Base-by-base conservation (phyloP, 1,140 invertebrate species). In the Whitmania pigra region DNA sequence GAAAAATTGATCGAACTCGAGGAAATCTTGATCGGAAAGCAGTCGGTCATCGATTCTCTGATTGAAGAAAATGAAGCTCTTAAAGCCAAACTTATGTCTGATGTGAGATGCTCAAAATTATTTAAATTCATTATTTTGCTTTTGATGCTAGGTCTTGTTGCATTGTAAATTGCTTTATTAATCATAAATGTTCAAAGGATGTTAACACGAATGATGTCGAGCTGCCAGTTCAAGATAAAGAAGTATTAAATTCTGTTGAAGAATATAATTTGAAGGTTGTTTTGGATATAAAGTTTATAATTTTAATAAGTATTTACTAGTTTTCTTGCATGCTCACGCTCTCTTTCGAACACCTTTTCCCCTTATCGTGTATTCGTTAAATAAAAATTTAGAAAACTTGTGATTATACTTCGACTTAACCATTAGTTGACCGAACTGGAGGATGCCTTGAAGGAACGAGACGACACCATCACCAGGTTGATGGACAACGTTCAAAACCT, bases 371-470 rank as follows among this genome's bases (percentile, higher is more conserved):
- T 36, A 36, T 36, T 36, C 6, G 31, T 36, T 36, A 36, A 36
- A 6, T 36, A 36, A 36, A 36, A 36, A 36, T 3, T 3, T 36
- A 36, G 31, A n/a, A n/a, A n/a, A n/a, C n/a, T 36, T 36, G 31
- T 3, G 31, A 36, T 36, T 6, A 2, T 36, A 36, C 31, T 36
- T 36, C 31, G 31, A 36, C 6, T 2, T 72, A 82, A 73, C 53
- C 25, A 7, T 54, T 53, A 75, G 74, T 18, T 75, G 25, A 53
- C 53, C 40, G 74, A 75, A 5, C 63, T 71, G 67, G 73, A 74
- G 22, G 43, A 55, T 49, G 74, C 72, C 53, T 72, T 75, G 17
- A 25, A 27, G 11, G 53, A 68, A n/a, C 1, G 74, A 36, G 71
- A 75, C 53, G 57, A 69, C 15, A 40, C 71, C 9, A 75, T 75